phyloP scores from a whole-genome alignment of 2,888 invertebrate species.

The Girardia tigrina region DNA sequence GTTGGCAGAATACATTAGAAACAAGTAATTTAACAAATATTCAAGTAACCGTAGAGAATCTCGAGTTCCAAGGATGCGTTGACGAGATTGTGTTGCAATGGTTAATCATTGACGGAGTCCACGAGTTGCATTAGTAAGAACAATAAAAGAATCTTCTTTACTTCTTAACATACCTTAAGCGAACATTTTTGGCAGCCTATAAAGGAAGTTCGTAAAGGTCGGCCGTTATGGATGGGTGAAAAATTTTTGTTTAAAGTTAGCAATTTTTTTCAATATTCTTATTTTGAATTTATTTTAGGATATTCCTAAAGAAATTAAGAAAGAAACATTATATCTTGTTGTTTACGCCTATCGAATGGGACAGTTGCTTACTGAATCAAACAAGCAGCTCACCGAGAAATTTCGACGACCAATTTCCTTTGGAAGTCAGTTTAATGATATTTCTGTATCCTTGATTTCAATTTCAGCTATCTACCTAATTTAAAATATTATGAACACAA shows the following conservation, averaged over 20 bases:
- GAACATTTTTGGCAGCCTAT: constrained; percentile 8
- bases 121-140: background rate
- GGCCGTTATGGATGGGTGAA: background rate
- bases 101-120: background rate
- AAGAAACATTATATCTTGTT: background rate
- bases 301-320: background rate
- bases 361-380: background rate
- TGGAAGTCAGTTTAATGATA: constrained; percentile 11
- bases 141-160: background rate
- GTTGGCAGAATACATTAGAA: too few relatives aligned
- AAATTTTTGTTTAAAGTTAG: background rate
- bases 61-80: background rate
- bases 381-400: background rate
- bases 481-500: too few relatives aligned
- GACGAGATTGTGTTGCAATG: background rate
- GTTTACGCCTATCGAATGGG: background rate
- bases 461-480: too few relatives aligned
- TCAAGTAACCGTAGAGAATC: background rate
- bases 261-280: too few relatives aligned
- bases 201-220: background rate
- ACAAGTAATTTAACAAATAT: too few relatives aligned
- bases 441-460: too few relatives aligned
- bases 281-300: too few relatives aligned
- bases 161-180: background rate
- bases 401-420: background rate